Base-by-base conservation (phyloP, 2,888 invertebrate genomes). In the Drosophila anomelani region DNA sequence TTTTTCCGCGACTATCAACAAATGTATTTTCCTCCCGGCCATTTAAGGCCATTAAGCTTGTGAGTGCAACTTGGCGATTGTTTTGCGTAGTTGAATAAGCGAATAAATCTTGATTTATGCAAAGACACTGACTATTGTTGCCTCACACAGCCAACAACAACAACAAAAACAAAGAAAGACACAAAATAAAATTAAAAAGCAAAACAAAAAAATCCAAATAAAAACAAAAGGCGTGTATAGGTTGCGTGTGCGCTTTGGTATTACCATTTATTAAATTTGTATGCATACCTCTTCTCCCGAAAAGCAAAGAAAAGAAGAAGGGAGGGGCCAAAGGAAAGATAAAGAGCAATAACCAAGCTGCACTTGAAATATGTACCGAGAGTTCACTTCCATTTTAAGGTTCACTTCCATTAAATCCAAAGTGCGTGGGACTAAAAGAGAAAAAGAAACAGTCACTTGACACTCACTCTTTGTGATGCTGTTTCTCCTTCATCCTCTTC, bases 191-290 rank as follows among this genome's bases (percentile, higher is more conserved):
- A 36, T 49, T 44, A 36, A 23, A 38, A n/a, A 32, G 0, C 1
- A 38, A 32, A 20, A 64, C 23, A 20, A 61, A 58, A n/a, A n/a
- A n/a, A n/a, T n/a, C n/a, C n/a, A n/a, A n/a, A n/a, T n/a, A n/a
- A n/a, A 62, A 57, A 47, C 51, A 57, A 57, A 57, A 49, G 51
- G 56, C 41, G 54, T 63, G 54, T 58, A 41, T 32, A 29, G 17
- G 26, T 68, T 75, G 86, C 87, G 81, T 84, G 76, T 84, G 75
- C 81, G 76, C 78, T 83, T 86, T 68, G 83, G 89, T 75, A 78
- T 88, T 84, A 80, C 81, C 76, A 76, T 56, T 56, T 73, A 61
- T 78, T 70, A 72, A 76, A 76, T 64, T 69, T 79, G 80, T 78
- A 79, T 79, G 67, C 61, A 75, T 70, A 17, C 36, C 57, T 68